phyloP scores from a whole-genome alignment of 1,140 invertebrate species.

The Drusus annulatus region DNA sequence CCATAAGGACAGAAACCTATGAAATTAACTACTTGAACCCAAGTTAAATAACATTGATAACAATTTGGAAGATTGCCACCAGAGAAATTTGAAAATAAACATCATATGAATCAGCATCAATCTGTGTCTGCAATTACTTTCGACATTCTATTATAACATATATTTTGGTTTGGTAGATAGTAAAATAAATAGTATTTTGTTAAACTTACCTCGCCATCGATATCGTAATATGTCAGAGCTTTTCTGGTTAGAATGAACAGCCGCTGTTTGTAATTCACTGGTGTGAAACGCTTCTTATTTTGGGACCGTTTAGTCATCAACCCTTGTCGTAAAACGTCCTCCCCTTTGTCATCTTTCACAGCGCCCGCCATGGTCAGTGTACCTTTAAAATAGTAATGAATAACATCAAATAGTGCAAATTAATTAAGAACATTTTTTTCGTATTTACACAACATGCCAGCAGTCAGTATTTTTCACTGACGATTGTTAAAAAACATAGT shows the following conservation, averaged over 20 bases:
- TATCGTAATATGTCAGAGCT: constrained; percentile 85
- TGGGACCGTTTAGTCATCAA: constrained; percentile 90
- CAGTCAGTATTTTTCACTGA: constrained; percentile 5
- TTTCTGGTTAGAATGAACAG: constrained; percentile 86
- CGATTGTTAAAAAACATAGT: constrained; percentile 23
- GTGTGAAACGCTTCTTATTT: constrained; percentile 88
- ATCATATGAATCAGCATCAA: too few species aligned
- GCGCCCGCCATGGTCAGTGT: constrained; percentile 63
- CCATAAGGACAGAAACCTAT: too few species aligned
- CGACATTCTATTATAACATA: too few species aligned
- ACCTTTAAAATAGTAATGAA: constrained; percentile 27
- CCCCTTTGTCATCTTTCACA: constrained; percentile 67
- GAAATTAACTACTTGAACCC: too few species aligned
- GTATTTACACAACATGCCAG: constrained; percentile 21
- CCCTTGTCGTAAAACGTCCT: constrained; percentile 74
- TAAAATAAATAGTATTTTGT: not conserved
- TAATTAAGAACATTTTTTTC: constrained; percentile 7
- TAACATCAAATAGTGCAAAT: not conserved
- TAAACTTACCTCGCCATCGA: constrained; percentile 79
- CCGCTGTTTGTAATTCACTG: constrained; percentile 87
- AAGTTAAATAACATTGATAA: too few species aligned
- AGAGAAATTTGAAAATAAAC: too few species aligned
- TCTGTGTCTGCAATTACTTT: too few species aligned
- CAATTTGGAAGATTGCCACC: too few species aligned
- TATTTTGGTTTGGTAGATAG: not conserved